These are phyloP conservation scores for Bungarus multicinctus DNA, from an alignment of 2,113 vertebrate genomes.

Conservation along the genomic window DNA sequence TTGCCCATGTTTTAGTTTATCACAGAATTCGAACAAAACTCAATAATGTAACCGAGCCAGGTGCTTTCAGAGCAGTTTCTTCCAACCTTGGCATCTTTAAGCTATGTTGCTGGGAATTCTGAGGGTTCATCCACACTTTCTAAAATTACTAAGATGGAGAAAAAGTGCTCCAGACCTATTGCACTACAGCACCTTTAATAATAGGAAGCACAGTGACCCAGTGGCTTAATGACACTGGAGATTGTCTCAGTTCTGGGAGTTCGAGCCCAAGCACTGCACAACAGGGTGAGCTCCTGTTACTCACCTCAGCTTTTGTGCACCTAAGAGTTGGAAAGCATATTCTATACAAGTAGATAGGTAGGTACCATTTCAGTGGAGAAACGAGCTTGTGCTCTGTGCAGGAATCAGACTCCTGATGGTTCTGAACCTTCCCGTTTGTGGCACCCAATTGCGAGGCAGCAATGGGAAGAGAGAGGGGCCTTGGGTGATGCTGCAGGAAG, in stretches of 20 bases:
- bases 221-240: background rate
- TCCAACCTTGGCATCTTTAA: background rate
- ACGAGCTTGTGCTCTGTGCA: background rate
- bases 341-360: background rate
- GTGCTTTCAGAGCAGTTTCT: background rate
- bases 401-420: background rate
- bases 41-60: background rate
- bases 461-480: background rate
- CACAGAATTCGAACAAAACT: background rate
- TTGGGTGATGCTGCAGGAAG: background rate
- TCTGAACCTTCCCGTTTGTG: background rate
- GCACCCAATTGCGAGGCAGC: background rate
- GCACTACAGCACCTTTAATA: background rate
- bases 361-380: background rate
- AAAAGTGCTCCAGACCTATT: background rate
- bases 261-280: background rate
- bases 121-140: background rate
- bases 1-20: background rate
- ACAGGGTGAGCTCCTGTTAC: background rate
- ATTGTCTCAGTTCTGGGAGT: background rate
- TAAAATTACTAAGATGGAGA: background rate
- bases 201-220: background rate
- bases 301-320: background rate
- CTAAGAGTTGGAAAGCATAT: background rate
- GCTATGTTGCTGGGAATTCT: background rate